Evolutionary conservation across 2,888 invertebrate species (phyloP), one percentile per base, ranked within the genome.

Genomic region (Drosophila mulleri): DNA sequence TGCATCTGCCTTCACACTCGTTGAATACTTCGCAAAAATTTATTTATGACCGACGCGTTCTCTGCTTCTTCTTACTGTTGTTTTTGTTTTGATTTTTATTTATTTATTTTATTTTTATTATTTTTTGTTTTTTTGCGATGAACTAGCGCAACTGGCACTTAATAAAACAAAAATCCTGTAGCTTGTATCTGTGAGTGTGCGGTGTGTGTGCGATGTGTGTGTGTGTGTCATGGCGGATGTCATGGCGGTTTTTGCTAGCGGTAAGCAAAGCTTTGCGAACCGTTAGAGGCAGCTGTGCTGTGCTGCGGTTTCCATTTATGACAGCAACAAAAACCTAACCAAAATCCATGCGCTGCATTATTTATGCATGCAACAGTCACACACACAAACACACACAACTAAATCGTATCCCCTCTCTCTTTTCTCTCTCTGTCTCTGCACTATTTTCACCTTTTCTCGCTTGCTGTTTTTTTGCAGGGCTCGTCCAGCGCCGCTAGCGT

Each of bases 401-500:
- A 29, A 54, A 35, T 39, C n/a, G 41, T 26, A 1, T 52, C 11
- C 45, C 26, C 23, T 45, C 14, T 29, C 47, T 50, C 20, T 23
- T 23, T 2, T 69, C 35, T 52, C 23, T 60, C 56, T 48, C 45
- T 39, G 16, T 35, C 32, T 37, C 0, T 59, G 29, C 18, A 57
- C 35, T 8, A 41, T n/a, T 41, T 41, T n/a, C 41, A 41, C 47
- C 56, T 23, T 23, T 20, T 12, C 42, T 61, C 26, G 11, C 14
- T 48, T 5, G 20, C 42, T 48, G 3, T 2, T 50, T 26, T 7
- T 37, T 78, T 70, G 32, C 56, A 87, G 88, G 85, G 85, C 69
- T 86, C 85, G 65, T 74, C 85, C 58, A 91, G 90, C 83, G 85
- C 91, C 80, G 84, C 90, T 83, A 84, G 84, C 83, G 91, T 91